Base-by-base conservation (phyloP, 2,113 vertebrate genomes). In the Gymnarchus niloticus region DNA sequence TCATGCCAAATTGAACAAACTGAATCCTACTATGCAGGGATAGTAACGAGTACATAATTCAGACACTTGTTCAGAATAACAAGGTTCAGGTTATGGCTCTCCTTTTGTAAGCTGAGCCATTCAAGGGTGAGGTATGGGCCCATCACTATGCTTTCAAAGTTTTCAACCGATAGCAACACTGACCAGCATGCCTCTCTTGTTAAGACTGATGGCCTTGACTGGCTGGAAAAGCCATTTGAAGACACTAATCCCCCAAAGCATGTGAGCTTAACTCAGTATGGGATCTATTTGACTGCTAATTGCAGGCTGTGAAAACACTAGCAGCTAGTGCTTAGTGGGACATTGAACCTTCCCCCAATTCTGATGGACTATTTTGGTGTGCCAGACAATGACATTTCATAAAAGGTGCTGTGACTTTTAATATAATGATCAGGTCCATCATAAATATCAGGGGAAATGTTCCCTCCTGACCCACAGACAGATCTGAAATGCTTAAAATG, bases 241-340 rank as follows among this genome's bases (percentile, higher is more conserved):
- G n/a, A 48, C 49, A 25, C 17, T 10, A 48, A 28, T 28, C 17
- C 25, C 51, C 48, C 25, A 56, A 82, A 33, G 51, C 14, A 56
- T 82, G 80, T 81, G 49, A 81, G 78, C 37, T 82, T 52, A 82
- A 82, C 51, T 54, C 14, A 81, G 46, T 51, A 54, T 54, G 14
- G 80, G 54, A 82, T 82, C 80, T n/a, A 3, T 56, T 25, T 82
- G 80, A 37, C 51, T 82, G 80, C 9, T 51, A 82, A 82, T 56
- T 48, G 49, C 28, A 78, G 76, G 76, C 76, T 46, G 76, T 37
- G 21, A 48, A 78, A 82, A 37, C 37, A n/a, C 28, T 9, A 56
- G 49, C 51, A 54, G 28, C 80, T 37, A 25, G 9, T 2, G 51
- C 78, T 28, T 49, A 12, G 48, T 23, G 23, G 25, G 48, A 3